Evolutionary conservation across 2,888 invertebrate species (phyloP), one percentile per base, ranked within the genome.

Genomic region (Odontothrips loti): DNA sequence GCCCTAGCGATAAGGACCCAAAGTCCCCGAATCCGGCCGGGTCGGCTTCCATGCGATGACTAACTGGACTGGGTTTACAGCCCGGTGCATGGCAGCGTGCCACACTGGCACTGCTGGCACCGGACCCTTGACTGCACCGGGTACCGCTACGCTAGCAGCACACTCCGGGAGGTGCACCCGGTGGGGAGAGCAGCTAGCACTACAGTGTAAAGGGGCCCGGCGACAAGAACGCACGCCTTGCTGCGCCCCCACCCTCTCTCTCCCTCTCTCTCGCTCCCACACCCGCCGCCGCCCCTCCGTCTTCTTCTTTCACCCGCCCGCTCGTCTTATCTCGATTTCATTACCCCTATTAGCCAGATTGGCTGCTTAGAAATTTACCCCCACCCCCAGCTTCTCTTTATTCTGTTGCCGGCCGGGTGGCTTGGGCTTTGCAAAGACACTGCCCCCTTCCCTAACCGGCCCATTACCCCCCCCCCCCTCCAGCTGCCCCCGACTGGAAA

Each of bases 271-370:
- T 17, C 58, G 20, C 17, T 15, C 58, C 17, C 58, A 0, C 68
- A 9, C 68, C 68, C 4, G n/a, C 68, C 23, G 23, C 23, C 23
- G 6, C 6, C 68, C 23, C 23, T 68, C 68, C 23, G n/a, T 23
- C 68, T 23, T 63, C 63, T 63, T 20, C 63, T 63, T 23, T 23
- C n/a, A n/a, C 63, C 68, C n/a, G n/a, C 23, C 58, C 58, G 17
- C 10, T 23, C 23, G 68, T 3, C 68, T 68, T 68, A 68, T 68
- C 68, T 68, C 68, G 68, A 68, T 68, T 68, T 68, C 68, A 68
- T 68, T 68, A 68, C 68, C 68, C 68, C 68, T 68, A 68, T 68
- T 68, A 68, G 68, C 68, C 68, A 68, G 68, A 68, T 68, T 68
- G 68, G 68, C 68, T 68, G 68, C 68, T 68, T 68, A 23, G 68